These are phyloP conservation scores for Eciton burchellii DNA, from an alignment of 1,140 invertebrate genomes.

Conservation along the genomic window DNA sequence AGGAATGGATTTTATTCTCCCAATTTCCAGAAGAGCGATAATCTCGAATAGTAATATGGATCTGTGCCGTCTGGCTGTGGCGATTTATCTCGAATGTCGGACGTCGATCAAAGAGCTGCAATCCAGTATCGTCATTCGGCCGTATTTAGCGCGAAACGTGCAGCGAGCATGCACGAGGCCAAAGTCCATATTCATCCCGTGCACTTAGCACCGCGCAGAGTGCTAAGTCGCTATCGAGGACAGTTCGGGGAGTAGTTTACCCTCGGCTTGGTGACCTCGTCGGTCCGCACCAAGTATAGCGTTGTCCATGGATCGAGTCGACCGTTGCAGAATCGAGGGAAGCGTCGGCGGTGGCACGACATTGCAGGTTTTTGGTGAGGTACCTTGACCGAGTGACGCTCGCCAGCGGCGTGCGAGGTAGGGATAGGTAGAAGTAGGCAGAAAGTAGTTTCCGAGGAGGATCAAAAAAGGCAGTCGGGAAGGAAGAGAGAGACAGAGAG, in stretches of 20 bases:
- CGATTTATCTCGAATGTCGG: background rate
- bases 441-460: background rate
- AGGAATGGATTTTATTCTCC: no score
- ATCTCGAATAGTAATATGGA: no score
- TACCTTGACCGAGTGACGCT: slow-evolving; percentile 83
- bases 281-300: slow-evolving; percentile 77
- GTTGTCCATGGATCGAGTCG: slow-evolving; percentile 71
- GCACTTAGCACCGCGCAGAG: slow-evolving; percentile 5
- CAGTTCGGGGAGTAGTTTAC: slow-evolving; percentile 40
- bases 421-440: slow-evolving; percentile 15
- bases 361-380: slow-evolving; percentile 79
- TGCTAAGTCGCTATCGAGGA: slow-evolving; percentile 44
- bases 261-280: slow-evolving; percentile 52
- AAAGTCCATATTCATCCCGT: slow-evolving; percentile 15
- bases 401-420: slow-evolving; percentile 58
- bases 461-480: background rate
- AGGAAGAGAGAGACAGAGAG: background rate
- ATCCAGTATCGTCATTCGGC: slow-evolving; percentile 9
- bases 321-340: background rate
- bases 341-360: slow-evolving; percentile 25
- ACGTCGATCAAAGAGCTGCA: background rate
- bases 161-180: slow-evolving; percentile 3
- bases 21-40: no score
- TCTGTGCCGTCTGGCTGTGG: no score
- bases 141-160: slow-evolving; percentile 19